These are phyloP conservation scores for Ornithorhynchus anatinus DNA, from an alignment of 2,113 vertebrate species.

Conservation along the genomic window DNA sequence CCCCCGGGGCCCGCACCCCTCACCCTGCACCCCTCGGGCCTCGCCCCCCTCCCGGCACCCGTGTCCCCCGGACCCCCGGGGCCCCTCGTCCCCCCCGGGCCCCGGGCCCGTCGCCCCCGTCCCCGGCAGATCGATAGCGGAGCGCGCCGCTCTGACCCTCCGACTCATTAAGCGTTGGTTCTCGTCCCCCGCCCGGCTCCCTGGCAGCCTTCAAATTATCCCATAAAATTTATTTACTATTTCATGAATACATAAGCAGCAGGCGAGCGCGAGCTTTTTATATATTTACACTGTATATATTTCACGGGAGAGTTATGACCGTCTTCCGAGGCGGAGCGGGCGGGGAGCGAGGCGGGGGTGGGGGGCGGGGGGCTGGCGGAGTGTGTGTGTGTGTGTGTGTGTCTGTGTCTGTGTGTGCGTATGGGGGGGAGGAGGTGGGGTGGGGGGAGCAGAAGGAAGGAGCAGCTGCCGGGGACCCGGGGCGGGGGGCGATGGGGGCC, in stretches of 20 bases:
- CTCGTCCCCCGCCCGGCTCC: conserved; percentile 77
- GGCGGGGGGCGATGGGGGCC: background rate
- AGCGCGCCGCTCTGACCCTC: conserved; percentile 69
- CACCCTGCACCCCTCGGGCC: background rate
- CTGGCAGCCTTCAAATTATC: conserved; percentile 85
- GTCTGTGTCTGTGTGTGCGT: too few relatives aligned
- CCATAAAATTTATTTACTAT: conserved; percentile 89
- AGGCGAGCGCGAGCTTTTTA: conserved; percentile 82
- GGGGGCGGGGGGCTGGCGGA: too few relatives aligned
- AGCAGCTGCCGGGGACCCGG: conserved; percentile 51
- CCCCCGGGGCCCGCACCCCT: background rate
- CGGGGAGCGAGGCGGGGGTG: conserved; percentile 53
- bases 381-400: too few relatives aligned
- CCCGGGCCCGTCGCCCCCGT: too few relatives aligned
- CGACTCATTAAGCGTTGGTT: conserved; percentile 77
- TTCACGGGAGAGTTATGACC: conserved; percentile 81
- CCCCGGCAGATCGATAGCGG: conserved; percentile 70
- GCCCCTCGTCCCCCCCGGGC: conserved; percentile 20
- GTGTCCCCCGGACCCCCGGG: rapidly evolving
- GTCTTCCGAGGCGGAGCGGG: conserved; percentile 75
- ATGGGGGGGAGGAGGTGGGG: conserved; percentile 59
- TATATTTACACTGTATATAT: conserved; percentile 86
- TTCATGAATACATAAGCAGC: conserved; percentile 87
- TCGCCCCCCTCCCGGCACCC: rapidly evolving
- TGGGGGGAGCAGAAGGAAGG: conserved; percentile 46